Conservation (phyloP, 2,113 vertebrate genomes). For the Scartelaos histophorus region DNA sequence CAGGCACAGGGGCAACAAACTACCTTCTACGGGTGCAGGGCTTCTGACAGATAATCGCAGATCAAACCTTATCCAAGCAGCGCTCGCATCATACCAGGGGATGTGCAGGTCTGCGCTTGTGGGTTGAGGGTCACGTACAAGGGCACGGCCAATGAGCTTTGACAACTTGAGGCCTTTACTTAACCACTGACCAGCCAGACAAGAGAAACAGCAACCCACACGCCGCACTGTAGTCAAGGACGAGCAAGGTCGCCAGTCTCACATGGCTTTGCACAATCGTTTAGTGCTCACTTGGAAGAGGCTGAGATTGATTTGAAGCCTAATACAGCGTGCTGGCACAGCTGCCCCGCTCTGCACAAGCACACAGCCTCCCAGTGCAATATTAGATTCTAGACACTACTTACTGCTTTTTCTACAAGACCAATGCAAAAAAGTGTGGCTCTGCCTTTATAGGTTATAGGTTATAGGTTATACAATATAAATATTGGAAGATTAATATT, state of each 20-base stretch:
- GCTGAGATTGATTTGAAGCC: conserved; percentile 44
- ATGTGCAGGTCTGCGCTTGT: conserved; percentile 11
- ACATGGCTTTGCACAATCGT: conserved; percentile 42
- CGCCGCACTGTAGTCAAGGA: conserved; percentile 43
- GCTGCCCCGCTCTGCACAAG: conserved; percentile 29
- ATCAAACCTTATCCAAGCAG: conserved; percentile 55
- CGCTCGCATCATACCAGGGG: conserved; percentile 23
- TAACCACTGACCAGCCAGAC: conserved; percentile 41
- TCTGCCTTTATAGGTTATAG: too few relatives aligned
- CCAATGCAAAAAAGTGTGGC: not conserved
- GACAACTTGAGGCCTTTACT: conserved; percentile 45
- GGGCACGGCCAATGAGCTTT: conserved; percentile 45
- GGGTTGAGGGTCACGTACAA: conserved; percentile 23
- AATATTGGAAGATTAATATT: not conserved
- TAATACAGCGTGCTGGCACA: conserved; percentile 37
- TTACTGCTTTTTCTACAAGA: conserved; percentile 31
- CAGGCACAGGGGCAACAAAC: conserved; percentile 52
- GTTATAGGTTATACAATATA: not conserved
- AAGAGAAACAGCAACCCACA: conserved; percentile 21
- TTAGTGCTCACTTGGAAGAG: conserved; percentile 47
- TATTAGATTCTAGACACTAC: conserved; percentile 13
- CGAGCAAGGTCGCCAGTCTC: conserved; percentile 51
- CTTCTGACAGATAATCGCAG: conserved; percentile 71
- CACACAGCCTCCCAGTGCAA: conserved; percentile 28
- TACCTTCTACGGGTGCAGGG: conserved; percentile 56